Conservation (phyloP, 2,888 invertebrate genomes). For the Coelogynopora nodosa region DNA sequence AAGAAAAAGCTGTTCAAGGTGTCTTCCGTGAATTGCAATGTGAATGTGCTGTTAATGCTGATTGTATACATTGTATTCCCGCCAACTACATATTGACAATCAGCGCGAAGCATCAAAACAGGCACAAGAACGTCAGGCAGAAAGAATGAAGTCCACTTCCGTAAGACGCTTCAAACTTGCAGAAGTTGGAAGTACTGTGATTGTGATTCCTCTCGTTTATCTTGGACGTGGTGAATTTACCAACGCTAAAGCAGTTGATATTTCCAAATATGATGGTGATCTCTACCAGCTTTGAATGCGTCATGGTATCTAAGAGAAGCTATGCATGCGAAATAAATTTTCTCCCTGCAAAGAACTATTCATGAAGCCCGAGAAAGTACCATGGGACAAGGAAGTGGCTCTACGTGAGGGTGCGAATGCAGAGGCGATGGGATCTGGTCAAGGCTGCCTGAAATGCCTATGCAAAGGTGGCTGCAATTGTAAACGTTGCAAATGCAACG, state of each 20-base stretch:
- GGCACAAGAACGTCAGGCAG: constrained; percentile 27
- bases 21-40: neutral
- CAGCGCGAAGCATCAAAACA: constrained; percentile 19
- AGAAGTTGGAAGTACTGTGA: neutral
- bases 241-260: constrained; percentile 20
- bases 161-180: constrained; percentile 19
- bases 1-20: neutral
- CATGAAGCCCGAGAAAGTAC: constrained; percentile 10
- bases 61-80: constrained; percentile 18
- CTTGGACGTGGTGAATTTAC: constrained; percentile 2
- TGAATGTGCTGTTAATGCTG: constrained; percentile 20
- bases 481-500: neutral
- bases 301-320: neutral
- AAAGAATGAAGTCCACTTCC: constrained; percentile 3
- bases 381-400: neutral
- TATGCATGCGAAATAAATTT: constrained; percentile 11
- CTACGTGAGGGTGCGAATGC: neutral
- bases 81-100: constrained; percentile 20
- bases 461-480: constrained; percentile 18
- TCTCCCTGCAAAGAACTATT: constrained; percentile 23
- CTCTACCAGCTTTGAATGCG: constrained; percentile 6
- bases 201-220: neutral
- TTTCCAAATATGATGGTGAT: neutral
- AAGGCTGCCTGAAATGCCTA: constrained; percentile 12
- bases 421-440: constrained; percentile 13